Conservation (phyloP, 2,113 vertebrate genomes). For the Grantiella picta region DNA sequence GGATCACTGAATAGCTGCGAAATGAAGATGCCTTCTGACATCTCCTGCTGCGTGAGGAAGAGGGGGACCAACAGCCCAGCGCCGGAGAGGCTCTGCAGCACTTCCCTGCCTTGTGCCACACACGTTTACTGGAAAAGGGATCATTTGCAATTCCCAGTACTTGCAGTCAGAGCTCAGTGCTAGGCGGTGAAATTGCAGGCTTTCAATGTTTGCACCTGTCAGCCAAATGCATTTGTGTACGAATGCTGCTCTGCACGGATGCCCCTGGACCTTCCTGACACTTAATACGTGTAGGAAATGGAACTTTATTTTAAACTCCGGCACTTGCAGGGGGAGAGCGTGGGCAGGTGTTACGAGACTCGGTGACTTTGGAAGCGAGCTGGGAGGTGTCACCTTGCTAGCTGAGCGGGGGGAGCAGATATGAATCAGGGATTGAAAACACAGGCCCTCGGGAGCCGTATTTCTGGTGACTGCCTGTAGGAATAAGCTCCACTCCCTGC, state of each 20-base stretch:
- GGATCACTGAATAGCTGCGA: slow-evolving; percentile 34
- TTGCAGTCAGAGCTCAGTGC: neutral
- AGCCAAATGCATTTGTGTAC: neutral
- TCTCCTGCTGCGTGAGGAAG: neutral
- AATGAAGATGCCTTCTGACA: slow-evolving; percentile 57
- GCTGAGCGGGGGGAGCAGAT: neutral
- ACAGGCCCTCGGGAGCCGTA: neutral
- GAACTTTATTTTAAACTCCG: slow-evolving; percentile 35
- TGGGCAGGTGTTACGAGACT: slow-evolving; percentile 43
- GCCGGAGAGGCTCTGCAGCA: neutral
- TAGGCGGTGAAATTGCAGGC: neutral
- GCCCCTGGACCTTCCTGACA: slow-evolving; percentile 42
- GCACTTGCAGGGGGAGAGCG: neutral
- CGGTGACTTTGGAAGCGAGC: neutral
- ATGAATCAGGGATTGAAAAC: neutral
- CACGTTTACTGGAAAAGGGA: neutral
- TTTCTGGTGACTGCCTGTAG: neutral
- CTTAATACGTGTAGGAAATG: slow-evolving; percentile 47
- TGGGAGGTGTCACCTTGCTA: slow-evolving; percentile 37
- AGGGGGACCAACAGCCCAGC: neutral
- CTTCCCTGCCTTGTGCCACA: neutral
- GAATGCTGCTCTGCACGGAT: neutral
- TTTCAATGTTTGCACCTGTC: slow-evolving; percentile 43
- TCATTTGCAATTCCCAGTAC: neutral
- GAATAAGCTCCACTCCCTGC: slow-evolving; percentile 35